Percentiles rank a stretch among this genome's conserved stretches.
Evolutionary conservation across 2,888 invertebrate species (phyloP).

Genomic region (Heliconius charithonia): DNA sequence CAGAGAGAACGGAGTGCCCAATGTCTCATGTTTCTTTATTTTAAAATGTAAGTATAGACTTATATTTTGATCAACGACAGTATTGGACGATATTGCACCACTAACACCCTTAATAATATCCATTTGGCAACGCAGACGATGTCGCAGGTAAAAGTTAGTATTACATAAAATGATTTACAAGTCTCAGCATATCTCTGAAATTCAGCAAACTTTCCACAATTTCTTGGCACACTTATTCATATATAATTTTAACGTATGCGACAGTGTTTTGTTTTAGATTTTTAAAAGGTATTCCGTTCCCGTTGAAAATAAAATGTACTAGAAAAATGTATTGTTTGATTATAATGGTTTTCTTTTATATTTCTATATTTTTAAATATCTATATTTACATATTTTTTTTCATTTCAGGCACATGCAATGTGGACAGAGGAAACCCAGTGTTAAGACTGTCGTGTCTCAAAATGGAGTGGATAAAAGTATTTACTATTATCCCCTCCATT

Average conservation of each 20-base stretch:
- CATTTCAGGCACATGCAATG: neutral
- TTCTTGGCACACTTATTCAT: conserved; percentile 38
- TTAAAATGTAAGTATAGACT: too few species aligned
- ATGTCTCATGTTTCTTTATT: too few species aligned
- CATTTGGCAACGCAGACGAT: neutral
- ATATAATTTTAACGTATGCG: conserved; percentile 36
- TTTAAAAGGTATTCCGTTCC: conserved; percentile 19
- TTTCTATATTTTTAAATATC: neutral
- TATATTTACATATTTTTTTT: neutral
- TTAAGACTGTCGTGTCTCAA: too few species aligned
- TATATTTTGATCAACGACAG: too few species aligned
- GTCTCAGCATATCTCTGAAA: conserved; percentile 7
- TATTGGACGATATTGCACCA: too few species aligned
- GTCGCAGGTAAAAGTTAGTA: neutral
- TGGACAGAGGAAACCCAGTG: neutral
- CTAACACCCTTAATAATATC: neutral
- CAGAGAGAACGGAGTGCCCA: too few species aligned
- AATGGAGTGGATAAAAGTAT: too few species aligned
- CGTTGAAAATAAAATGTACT: neutral
- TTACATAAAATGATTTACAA: conserved; percentile 23
- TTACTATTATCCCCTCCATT: neutral
- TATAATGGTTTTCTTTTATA: neutral
- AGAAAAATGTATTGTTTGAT: conserved; percentile 5
- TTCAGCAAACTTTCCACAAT: conserved; percentile 22
- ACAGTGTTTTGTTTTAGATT: conserved; percentile 38